Evolutionary conservation across 2,113 vertebrate genomes (phyloP), one percentile per base, ranked within the genome.

Genomic region (Hucho hucho): DNA sequence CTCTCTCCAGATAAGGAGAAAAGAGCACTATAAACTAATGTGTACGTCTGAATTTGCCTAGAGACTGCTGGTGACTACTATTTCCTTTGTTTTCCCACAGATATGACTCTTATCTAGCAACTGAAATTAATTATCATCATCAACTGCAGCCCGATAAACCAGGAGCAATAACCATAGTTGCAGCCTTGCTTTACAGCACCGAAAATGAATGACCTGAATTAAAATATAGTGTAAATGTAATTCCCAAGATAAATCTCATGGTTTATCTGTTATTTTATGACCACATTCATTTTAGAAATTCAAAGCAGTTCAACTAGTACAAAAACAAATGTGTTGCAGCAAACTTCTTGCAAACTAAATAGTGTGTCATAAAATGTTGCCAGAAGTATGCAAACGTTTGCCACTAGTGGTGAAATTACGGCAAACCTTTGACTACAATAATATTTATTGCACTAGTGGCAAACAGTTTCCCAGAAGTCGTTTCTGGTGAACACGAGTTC

Each of bases 131-230:
- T 47, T 37, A 64, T 25, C 16, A 64, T 25, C 16, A 64, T 73
- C 11, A 22, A 46, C 24, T 46, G n/a, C 12, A 32, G 49, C n/a
- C 1, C 20, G 29, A 43, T 72, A 61, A 74, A 65, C 25, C 46
- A 11, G 64, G n/a, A 46, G 71, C 58, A 74, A 64, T 53, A 20
- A 14, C 11, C 13, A 22, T 25, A 6, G 24, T 6, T 32, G 6
- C 32, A 32, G 53, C 25, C 25, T 46, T 26, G 64, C 9, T 43
- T 29, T 65, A 16, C 1, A 16, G 16, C 29, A n/a, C 64, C 0
- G 28, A 63, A 77, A 78, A 81, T n/a, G 0, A 25, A 72, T 53
- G 69, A 70, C 49, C 49, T 58, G 24, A 70, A 59, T 37, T 72
- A 46, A 72, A 72, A 63, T 56, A 63, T 32, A 32, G 32, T 32